Percentiles rank a stretch among this genome's conserved stretches.
These are phyloP conservation scores for Maniola hyperantus DNA, from an alignment of 2,888 invertebrate genomes.

Conservation along the genomic window DNA sequence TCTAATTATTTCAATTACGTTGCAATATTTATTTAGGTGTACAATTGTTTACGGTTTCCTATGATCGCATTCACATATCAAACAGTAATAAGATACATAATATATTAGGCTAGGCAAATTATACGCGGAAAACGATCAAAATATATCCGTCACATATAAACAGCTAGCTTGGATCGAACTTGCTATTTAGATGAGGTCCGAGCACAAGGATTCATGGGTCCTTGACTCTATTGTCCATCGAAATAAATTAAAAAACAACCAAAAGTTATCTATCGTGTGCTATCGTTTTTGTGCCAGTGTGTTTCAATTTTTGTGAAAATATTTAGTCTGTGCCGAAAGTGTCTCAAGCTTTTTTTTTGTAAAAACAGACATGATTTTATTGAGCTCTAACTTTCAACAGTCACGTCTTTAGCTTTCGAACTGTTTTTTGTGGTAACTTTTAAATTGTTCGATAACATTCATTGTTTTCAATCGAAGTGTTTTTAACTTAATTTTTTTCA, in stretches of 20 bases:
- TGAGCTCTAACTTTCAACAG: too few relatives aligned
- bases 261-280: too few relatives aligned
- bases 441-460: background rate
- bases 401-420: background rate
- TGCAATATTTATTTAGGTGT: background rate
- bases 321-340: background rate
- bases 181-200: conserved; percentile 20
- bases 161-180: background rate
- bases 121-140: conserved; percentile 19
- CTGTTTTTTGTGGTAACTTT: background rate
- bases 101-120: background rate
- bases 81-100: background rate
- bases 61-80: too few relatives aligned
- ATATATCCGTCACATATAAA: conserved; percentile 28
- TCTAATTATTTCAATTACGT: too few relatives aligned
- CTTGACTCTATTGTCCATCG: background rate
- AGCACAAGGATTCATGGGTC: conserved; percentile 9
- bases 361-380: too few relatives aligned
- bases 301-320: background rate
- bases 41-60: background rate
- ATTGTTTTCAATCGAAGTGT: background rate
- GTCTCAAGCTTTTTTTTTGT: background rate
- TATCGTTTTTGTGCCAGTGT: too few relatives aligned
- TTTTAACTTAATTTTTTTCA: background rate
- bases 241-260: too few relatives aligned